Base-by-base conservation (phyloP, 2,888 invertebrate species). In the Marronus borbonicus region DNA sequence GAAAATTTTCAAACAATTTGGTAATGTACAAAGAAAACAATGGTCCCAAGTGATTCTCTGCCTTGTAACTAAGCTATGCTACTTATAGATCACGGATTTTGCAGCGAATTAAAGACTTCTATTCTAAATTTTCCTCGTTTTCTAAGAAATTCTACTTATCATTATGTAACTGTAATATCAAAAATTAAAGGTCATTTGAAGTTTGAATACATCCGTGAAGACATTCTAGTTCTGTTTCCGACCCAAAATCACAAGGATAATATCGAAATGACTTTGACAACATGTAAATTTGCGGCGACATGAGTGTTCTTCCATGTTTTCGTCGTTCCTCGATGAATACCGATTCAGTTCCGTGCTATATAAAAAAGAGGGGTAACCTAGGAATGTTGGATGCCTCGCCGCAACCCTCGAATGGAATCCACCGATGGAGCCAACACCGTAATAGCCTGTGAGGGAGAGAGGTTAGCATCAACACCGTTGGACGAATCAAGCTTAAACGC, bases 401-500 rank as follows among this genome's bases (percentile, higher is more conserved):
- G 28, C 60, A 28, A 60, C 24, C 60, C 60, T 12, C 60, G 60
- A 44, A 44, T 8, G 44, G 12, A 44, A 12, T 44, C 44, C 44
- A 44, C 44, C 44, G 44, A 44, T 44, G 60, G 3, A 28, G 60
- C 20, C 10, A 14, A 28, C 20, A 24, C 7, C 24, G 60, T 60
- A 24, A 60, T 60, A 60, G 60, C 10, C 1, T 44, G 44, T 44
- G 44, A 8, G 44, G 44, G 12, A 20, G n/a, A 14, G 58, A 20
- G 17, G 58, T 28, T 10, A 10, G 60, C 20, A 60, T 28, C 60
- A 20, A 17, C 60, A 60, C 10, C 60, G 20, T 60, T 28, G 60
- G 60, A 60, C 60, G 60, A 60, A 60, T 60, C 20, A 28, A 20
- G 60, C 60, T 60, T 60, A 60, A 60, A 60, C 60, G 60, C 60